These are phyloP conservation scores for Sebastes oblongus DNA, from an alignment of 2,797 vertebrate genomes.

Conservation along the genomic window DNA sequence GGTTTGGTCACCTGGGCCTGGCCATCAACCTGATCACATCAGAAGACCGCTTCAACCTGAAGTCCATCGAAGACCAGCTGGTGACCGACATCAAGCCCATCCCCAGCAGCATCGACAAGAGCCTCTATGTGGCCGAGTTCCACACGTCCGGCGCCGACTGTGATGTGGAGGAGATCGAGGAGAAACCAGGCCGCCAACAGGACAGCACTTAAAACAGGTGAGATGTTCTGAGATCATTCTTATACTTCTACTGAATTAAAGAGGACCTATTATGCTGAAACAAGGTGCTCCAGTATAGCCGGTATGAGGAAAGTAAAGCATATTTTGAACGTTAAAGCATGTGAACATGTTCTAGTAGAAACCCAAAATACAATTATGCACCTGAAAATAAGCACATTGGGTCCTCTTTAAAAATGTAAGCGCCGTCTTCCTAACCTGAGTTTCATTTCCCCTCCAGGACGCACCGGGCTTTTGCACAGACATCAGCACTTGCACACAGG, in stretches of 20 bases:
- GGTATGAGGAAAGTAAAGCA: background rate
- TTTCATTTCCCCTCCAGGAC: constrained; percentile 20
- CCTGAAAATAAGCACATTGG: background rate
- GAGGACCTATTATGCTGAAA: background rate
- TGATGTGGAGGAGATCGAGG: constrained; percentile 73
- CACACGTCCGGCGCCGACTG: constrained; percentile 75
- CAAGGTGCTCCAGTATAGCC: background rate
- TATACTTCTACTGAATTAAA: background rate
- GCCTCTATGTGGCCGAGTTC: constrained; percentile 85
- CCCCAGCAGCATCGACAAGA: constrained; percentile 85
- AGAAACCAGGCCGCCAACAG: constrained; percentile 58
- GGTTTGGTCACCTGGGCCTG: constrained; percentile 85
- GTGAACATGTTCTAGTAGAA: background rate
- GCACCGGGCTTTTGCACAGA: constrained; percentile 72
- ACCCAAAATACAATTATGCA: background rate
- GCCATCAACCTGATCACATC: constrained; percentile 88
- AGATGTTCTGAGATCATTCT: background rate
- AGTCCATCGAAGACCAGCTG: constrained; percentile 86
- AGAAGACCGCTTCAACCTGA: constrained; percentile 86
- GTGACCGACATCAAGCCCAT: constrained; percentile 88
- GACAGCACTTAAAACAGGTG: constrained; percentile 69
- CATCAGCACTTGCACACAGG: constrained; percentile 65
- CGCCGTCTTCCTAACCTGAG: constrained; percentile 10
- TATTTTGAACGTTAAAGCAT: background rate
- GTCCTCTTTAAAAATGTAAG: background rate